Percentiles rank a stretch among this genome's conserved stretches.
Conservation (phyloP, 2,888 invertebrate genomes). For the Hyposoter didymator region DNA sequence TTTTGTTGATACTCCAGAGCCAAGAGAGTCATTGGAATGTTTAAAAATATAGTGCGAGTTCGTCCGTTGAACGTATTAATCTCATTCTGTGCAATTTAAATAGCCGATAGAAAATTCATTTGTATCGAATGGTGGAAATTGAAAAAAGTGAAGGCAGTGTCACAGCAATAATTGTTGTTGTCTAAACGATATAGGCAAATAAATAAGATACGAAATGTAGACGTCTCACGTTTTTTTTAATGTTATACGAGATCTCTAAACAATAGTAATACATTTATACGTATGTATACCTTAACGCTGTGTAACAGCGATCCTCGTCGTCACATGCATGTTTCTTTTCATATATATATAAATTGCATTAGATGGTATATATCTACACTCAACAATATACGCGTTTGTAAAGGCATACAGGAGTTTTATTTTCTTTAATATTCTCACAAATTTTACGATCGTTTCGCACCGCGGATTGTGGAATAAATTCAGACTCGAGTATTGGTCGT, state of each 20-base stretch:
- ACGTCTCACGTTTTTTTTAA: slow-evolving; percentile 64
- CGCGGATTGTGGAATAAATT: neutral
- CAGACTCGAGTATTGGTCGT: slow-evolving; percentile 24
- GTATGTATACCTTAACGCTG: slow-evolving; percentile 64
- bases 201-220: slow-evolving; percentile 34
- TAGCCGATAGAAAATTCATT: neutral
- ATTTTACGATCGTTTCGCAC: slow-evolving; percentile 62
- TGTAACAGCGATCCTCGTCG: slow-evolving; percentile 50
- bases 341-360: slow-evolving; percentile 64
- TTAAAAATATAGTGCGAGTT: neutral
- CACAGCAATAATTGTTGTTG: neutral
- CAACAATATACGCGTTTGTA: slow-evolving; percentile 70
- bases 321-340: slow-evolving; percentile 56
- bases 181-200: slow-evolving; percentile 38
- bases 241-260: slow-evolving; percentile 62
- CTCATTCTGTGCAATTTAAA: neutral
- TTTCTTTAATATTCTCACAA: slow-evolving; percentile 34
- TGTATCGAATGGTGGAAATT: neutral
- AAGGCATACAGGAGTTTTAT: slow-evolving; percentile 64
- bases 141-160: neutral
- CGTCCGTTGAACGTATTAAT: neutral
- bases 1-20: neutral
- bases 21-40: neutral
- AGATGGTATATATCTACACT: slow-evolving; percentile 62
- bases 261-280: slow-evolving; percentile 58